Evolutionary conservation across 1,140 invertebrate species (phyloP), one percentile per base, ranked within the genome.

Genomic region (Caenorhabditis remanei): DNA sequence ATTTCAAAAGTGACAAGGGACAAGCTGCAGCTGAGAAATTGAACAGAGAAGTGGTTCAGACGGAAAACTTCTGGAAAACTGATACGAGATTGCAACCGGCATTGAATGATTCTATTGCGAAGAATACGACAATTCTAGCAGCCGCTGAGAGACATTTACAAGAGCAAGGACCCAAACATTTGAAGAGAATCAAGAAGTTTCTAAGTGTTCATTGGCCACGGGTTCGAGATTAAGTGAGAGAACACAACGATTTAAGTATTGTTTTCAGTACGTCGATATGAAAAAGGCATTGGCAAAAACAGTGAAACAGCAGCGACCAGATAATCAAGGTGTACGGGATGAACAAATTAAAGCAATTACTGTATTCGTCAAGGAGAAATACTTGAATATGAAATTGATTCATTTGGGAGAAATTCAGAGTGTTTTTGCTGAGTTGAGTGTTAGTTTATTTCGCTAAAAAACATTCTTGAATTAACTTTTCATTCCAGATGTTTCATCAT

Each of bases 51-150:
- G 71, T 79, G 40, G 46, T 50, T 2, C 46, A 50, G 13, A 79
- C 71, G 2, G 46, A 79, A 24, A 79, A 79, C 21, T 50, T 50
- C 46, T 79, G 71, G 71, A 79, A 79, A 50, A 21, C 71, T 8
- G 71, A 79, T 14, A 79, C 71, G 2, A 53, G 24, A 24, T 79
- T 79, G 71, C 71, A 79, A 79, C 71, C 71, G n/a, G 71, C 71
- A 14, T 53, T 79, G 71, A 79, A 79, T 11, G 21, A 50, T 11
- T 16, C 71, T 32, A 79, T 79, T 24, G 71, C 71, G 4, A 79
- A 79, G 46, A 79, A 79, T 24, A 11, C 71, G 9, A 13, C 13
- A 4, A 24, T 50, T 50, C n/a, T 79, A 24, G 71, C 40, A 79
- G n/a, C 43, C 11, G 71, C 71, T 50, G 71, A 79, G 19, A 79